Evolutionary conservation across 2,888 invertebrate species (phyloP).

Genomic region (Eudasyphora cyanicolor): DNA sequence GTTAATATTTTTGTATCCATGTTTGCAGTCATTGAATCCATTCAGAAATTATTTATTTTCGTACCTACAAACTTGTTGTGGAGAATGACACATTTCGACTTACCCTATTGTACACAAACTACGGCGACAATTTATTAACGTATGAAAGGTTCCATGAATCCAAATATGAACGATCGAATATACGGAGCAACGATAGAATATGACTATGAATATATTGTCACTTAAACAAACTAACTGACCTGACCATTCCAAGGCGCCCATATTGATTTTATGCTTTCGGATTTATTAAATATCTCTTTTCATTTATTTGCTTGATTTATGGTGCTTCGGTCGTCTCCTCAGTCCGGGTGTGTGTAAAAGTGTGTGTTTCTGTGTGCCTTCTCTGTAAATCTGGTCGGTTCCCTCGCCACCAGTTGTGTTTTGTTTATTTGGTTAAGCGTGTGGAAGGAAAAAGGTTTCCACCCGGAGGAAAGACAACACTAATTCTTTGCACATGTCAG

Average conservation of each 20-base stretch:
- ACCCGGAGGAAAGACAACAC: not conserved
- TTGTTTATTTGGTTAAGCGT: not conserved
- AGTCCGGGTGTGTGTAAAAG: too few relatives aligned
- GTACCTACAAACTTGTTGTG: too few relatives aligned
- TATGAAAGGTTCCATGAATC: conserved; percentile 30
- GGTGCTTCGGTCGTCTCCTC: not conserved
- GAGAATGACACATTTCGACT: not conserved
- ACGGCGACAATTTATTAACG: conserved; percentile 24
- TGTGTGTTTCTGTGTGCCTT: too few relatives aligned
- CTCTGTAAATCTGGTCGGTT: not conserved
- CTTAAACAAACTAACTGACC: conserved; percentile 12
- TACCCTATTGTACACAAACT: not conserved
- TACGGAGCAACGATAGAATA: not conserved
- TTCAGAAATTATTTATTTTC: too few relatives aligned
- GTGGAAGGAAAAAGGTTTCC: not conserved
- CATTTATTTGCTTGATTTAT: conserved; percentile 19
- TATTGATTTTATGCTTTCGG: not conserved
- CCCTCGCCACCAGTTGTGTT: not conserved
- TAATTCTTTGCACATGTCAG: not conserved
- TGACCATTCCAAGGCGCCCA: conserved; percentile 1
- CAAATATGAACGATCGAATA: not conserved
- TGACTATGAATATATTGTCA: conserved; percentile 28
- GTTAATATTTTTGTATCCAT: too few relatives aligned
- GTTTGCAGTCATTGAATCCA: too few relatives aligned
- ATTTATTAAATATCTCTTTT: conserved; percentile 20